Percentiles rank a stretch among this genome's conserved stretches.
Evolutionary conservation across 64 coral and sea anemone species (phyloP).

Genomic region (Pocillopora verrucosa): DNA sequence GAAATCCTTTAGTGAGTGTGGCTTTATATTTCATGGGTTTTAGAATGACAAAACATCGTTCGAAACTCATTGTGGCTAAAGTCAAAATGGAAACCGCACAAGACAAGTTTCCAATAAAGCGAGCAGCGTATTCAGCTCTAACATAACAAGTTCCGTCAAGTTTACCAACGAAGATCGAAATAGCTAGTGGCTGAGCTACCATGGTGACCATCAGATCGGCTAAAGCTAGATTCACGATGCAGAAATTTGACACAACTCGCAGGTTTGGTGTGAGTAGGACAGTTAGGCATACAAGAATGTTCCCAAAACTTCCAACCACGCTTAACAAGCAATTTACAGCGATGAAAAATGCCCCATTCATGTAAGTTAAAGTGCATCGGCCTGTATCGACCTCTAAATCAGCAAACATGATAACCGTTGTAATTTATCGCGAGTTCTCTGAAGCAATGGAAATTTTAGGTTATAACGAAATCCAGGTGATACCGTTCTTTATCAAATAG

Average conservation of each 20-base stretch:
- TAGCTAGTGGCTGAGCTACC: slow-evolving; percentile 46
- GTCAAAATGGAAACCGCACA: slow-evolving; percentile 69
- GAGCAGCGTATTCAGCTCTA: slow-evolving; percentile 59
- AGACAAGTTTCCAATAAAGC: slow-evolving; percentile 52
- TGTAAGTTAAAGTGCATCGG: slow-evolving; percentile 51
- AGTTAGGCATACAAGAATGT: slow-evolving; percentile 58
- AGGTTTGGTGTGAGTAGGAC: slow-evolving; percentile 50
- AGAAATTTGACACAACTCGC: slow-evolving; percentile 66
- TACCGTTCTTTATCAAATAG: background rate
- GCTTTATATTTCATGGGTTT: slow-evolving; percentile 59
- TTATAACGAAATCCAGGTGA: background rate
- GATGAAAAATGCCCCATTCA: slow-evolving; percentile 39
- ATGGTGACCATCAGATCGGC: slow-evolving; percentile 55
- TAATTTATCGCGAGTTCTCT: background rate
- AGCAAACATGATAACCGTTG: slow-evolving; percentile 20
- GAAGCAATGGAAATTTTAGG: background rate
- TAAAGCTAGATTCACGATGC: slow-evolving; percentile 52
- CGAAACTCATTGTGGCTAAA: slow-evolving; percentile 62
- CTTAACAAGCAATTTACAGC: slow-evolving; percentile 47
- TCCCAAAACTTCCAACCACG: slow-evolving; percentile 54
- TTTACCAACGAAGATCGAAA: slow-evolving; percentile 50
- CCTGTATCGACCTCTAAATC: slow-evolving; percentile 32
- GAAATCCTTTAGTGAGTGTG: slow-evolving; percentile 11
- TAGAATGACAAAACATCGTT: slow-evolving; percentile 67
- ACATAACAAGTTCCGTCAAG: slow-evolving; percentile 58